Conservation (phyloP, 2,888 invertebrate species). For the Drosophila maculinotata region DNA sequence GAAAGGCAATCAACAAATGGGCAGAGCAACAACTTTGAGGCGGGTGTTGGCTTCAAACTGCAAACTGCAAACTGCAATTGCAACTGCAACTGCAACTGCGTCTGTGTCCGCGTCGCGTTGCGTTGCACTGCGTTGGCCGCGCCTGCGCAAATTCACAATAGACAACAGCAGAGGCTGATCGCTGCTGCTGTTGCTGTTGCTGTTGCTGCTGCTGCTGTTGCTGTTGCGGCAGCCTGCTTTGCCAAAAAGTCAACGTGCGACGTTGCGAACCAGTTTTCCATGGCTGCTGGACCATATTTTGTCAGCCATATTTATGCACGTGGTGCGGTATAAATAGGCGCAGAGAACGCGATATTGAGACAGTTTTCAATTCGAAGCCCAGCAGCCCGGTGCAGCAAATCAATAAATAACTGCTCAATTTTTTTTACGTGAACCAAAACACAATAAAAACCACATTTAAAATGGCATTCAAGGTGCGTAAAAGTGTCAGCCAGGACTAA, state of each 20-base stretch:
- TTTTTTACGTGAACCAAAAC: conserved; percentile 44
- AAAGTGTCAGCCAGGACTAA: conserved; percentile 10
- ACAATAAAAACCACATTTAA: conserved; percentile 24
- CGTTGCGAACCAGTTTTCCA: conserved; percentile 63
- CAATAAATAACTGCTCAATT: conserved; percentile 37
- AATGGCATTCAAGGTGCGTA: conserved; percentile 82
- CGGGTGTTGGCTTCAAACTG: conserved; percentile 40
- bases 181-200: conserved; percentile 2
- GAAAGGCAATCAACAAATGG: conserved; percentile 58
- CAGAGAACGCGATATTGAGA: conserved; percentile 71
- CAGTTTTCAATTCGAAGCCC: conserved; percentile 70
- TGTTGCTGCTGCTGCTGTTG: not conserved
- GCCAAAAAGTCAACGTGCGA: conserved; percentile 47
- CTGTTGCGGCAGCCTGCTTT: conserved; percentile 58
- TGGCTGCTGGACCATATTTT: conserved; percentile 55
- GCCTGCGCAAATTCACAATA: conserved; percentile 64
- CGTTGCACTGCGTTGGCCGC: conserved; percentile 46
- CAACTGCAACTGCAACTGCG: conserved; percentile 2
- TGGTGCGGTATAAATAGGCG: conserved; percentile 72
- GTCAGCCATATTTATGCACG: conserved; percentile 43
- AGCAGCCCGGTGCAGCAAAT: conserved; percentile 38
- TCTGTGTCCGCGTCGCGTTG: conserved; percentile 1
- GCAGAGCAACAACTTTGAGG: conserved; percentile 42
- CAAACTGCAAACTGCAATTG: conserved; percentile 4
- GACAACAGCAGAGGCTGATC: conserved; percentile 11